These are phyloP conservation scores for Cantharis flavilabris DNA, from an alignment of 2,888 invertebrate genomes.

Conservation along the genomic window DNA sequence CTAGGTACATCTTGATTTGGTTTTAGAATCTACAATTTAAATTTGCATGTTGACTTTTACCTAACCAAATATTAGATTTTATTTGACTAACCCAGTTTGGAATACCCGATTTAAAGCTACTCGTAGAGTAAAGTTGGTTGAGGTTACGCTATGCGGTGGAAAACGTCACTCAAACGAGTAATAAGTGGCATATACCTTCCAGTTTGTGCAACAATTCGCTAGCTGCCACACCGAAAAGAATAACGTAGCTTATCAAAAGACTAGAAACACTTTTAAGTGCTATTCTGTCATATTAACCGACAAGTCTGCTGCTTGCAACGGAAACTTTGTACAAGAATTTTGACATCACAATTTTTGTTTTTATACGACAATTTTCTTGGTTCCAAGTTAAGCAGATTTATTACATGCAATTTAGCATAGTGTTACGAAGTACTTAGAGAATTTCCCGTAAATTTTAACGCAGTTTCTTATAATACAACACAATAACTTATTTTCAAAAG, in stretches of 20 bases:
- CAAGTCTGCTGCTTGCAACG: background rate
- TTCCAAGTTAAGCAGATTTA: background rate
- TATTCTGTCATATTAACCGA: background rate
- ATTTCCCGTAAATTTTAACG: background rate
- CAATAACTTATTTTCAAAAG: background rate
- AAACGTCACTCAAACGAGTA: constrained; percentile 19
- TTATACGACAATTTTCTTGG: background rate
- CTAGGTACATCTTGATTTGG: background rate
- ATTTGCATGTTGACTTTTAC: constrained; percentile 6
- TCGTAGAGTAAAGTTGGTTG: constrained; percentile 13
- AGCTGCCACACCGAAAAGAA: background rate
- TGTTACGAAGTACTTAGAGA: background rate
- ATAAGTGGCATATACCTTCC: constrained; percentile 12
- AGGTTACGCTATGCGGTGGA: constrained; percentile 14
- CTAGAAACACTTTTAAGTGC: background rate
- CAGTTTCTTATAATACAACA: background rate
- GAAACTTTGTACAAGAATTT: background rate
- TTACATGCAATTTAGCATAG: background rate
- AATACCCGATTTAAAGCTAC: constrained; percentile 3
- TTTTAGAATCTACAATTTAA: constrained; percentile 9
- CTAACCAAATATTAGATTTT: constrained; percentile 20
- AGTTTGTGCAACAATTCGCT: constrained; percentile 3
- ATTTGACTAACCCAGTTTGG: constrained; percentile 17
- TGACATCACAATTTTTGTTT: background rate
- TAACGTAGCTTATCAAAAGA: constrained; percentile 1